Evolutionary conservation across 2,888 invertebrate genomes (phyloP), one percentile per base, ranked within the genome.

Genomic region (Eilema griseolum): DNA sequence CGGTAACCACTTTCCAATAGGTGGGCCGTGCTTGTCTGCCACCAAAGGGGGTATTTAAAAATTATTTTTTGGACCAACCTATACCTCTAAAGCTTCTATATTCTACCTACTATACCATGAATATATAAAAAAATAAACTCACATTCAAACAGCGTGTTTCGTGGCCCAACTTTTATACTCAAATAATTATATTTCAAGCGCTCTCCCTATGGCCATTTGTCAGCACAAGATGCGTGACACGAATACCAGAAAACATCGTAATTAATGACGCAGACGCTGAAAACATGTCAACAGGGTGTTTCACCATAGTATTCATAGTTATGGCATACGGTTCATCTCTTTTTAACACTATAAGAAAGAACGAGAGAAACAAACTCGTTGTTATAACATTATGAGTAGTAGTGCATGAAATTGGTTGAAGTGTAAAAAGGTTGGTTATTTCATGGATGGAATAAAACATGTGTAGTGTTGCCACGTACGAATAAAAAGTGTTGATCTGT

Each of bases 191-290:
- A 74, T 83, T 84, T 84, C 78, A 79, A 69, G 75, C 78, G 75
- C 76, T 74, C 71, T 79, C 75, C 82, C 81, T 82, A 80, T 78
- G 82, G 82, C 80, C 86, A 85, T 86, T 86, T 84, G 84, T 86
- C 87, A 87, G 79, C 60, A 69, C 28, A 57, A 20, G 26, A 71
- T 70, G 81, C 87, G 86, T 87, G 87, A 79, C 78, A 65, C 66
- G 85, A 79, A 78, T 84, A 70, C 65, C 76, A 69, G 69, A 72
- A 71, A 69, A 75, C 70, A 71, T 74, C 67, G 75, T 85, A 84
- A 86, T 86, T 86, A 86, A 86, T 84, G 86, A 73, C 80, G 62
- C 63, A 74, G 77, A 80, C 76, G 70, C 57, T 64, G 62, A 63
- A 76, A 75, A 77, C 74, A 70, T 67, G 69, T 73, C 73, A 70